Conservation (phyloP, 1,140 invertebrate genomes). For the Paraescarpia echinospica region DNA sequence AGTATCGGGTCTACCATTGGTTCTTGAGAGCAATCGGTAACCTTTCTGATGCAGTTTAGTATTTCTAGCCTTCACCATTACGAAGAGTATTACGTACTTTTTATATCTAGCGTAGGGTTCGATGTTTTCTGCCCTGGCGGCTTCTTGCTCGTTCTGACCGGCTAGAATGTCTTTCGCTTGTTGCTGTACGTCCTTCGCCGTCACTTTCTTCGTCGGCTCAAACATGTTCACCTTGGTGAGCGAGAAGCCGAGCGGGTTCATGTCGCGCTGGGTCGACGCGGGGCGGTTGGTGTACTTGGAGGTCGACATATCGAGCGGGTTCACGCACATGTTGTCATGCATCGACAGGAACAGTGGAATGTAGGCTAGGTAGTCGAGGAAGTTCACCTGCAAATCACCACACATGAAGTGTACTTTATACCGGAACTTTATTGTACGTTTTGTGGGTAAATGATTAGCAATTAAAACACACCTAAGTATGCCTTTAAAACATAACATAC, state of each 20-base stretch:
- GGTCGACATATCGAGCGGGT: constrained; percentile 53
- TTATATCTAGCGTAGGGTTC: background rate
- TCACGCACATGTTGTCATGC: constrained; percentile 53
- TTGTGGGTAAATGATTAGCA: too few relatives aligned
- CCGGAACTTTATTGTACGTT: too few relatives aligned
- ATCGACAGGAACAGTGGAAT: constrained; percentile 56
- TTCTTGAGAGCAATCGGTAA: too few relatives aligned
- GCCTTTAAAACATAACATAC: too few relatives aligned
- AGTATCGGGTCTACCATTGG: too few relatives aligned
- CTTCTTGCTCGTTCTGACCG: background rate
- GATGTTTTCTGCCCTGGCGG: background rate
- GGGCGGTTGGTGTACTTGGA: constrained; percentile 45
- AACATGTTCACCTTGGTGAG: constrained; percentile 32
- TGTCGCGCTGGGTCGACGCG: constrained; percentile 46
- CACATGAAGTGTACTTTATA: too few relatives aligned
- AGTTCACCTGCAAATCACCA: constrained; percentile 46
- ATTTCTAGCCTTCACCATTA: background rate
- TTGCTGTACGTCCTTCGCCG: constrained; percentile 17
- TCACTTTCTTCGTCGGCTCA: constrained; percentile 34
- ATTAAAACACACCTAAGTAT: too few relatives aligned
- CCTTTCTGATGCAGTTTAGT: too few relatives aligned
- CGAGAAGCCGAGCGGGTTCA: constrained; percentile 48
- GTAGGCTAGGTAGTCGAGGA: constrained; percentile 55
- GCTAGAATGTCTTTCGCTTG: background rate
- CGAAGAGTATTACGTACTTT: background rate